Percentiles rank a stretch among this genome's conserved stretches.
Conservation (phyloP, 2,888 invertebrate species). For the Dynastes tityus region DNA sequence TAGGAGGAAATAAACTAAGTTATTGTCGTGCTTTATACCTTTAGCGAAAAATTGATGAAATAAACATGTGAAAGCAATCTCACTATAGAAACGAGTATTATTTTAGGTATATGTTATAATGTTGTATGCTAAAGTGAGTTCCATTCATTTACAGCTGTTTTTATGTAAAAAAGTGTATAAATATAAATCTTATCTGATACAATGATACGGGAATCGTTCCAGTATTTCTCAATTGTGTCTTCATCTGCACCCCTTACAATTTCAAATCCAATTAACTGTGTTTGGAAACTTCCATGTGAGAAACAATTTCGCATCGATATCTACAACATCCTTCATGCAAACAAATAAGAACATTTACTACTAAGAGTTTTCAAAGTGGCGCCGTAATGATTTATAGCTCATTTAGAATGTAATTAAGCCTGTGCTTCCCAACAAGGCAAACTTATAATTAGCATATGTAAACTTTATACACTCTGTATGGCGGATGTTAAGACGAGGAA, state of each 20-base stretch:
- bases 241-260: conserved; percentile 17
- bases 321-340: conserved; percentile 35
- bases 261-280: conserved; percentile 18
- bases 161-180: too few relatives aligned
- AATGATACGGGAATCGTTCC: too few relatives aligned
- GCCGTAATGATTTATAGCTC: conserved; percentile 50
- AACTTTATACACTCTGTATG: conserved; percentile 67
- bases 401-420: conserved; percentile 68
- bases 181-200: too few relatives aligned
- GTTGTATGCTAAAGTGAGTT: too few relatives aligned
- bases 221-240: too few relatives aligned
- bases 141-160: too few relatives aligned
- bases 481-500: conserved; percentile 62
- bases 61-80: too few relatives aligned
- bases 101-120: too few relatives aligned
- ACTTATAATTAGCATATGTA: conserved; percentile 71
- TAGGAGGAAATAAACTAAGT: too few relatives aligned
- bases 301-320: conserved; percentile 30
- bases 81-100: too few relatives aligned
- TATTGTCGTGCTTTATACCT: too few relatives aligned
- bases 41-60: too few relatives aligned
- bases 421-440: conserved; percentile 67
- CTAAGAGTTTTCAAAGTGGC: conserved; percentile 49
- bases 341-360: conserved; percentile 43
- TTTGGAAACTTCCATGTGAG: conserved; percentile 17